phyloP scores from a whole-genome alignment of 1,140 invertebrate species.

The Myzus persicae region DNA sequence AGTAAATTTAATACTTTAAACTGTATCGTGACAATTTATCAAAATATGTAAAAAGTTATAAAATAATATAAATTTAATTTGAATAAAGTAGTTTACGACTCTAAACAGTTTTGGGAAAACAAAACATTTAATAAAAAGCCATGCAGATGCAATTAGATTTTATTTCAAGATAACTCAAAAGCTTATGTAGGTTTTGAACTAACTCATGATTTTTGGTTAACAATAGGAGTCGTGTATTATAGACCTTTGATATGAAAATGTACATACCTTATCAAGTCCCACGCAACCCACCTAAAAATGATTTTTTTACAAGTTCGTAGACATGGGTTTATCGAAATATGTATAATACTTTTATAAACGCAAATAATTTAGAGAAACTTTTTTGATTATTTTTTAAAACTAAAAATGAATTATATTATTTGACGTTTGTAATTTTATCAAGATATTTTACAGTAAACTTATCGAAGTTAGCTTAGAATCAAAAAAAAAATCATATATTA shows the following conservation, averaged over 20 bases:
- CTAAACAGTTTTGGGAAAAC: too few species aligned
- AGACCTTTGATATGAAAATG: background rate
- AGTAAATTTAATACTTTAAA: background rate
- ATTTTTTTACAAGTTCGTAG: too few species aligned
- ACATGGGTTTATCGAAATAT: too few species aligned
- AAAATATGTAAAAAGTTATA: background rate
- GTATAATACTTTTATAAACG: too few species aligned
- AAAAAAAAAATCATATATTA: too few species aligned
- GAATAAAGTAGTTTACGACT: background rate
- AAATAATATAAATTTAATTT: background rate
- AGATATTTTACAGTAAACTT: too few species aligned
- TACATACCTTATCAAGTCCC: background rate
- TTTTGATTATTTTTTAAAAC: too few species aligned
- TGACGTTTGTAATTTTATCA: too few species aligned
- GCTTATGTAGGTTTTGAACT: background rate
- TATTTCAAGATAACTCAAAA: background rate
- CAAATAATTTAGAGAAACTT: too few species aligned
- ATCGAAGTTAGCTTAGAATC: too few species aligned
- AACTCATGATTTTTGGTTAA: background rate
- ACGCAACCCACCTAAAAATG: background rate
- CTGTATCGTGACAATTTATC: background rate
- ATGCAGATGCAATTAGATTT: background rate
- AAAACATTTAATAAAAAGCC: background rate
- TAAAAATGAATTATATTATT: too few species aligned
- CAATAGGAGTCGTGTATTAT: background rate